Evolutionary conservation across 1,140 invertebrate genomes (phyloP).

Genomic region (Eumeta japonica): DNA sequence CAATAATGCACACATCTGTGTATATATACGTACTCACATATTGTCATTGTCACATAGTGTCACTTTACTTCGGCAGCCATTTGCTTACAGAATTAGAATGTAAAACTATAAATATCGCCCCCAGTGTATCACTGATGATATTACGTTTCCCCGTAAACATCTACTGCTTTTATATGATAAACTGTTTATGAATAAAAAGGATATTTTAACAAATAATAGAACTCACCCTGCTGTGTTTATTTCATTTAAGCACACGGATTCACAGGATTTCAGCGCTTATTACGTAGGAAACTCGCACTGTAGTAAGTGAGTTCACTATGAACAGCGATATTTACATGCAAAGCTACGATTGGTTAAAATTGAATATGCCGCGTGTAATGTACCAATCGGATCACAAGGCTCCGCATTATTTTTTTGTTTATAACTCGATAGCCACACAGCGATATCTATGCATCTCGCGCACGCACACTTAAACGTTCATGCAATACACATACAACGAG

Average conservation of each 20-base stretch:
- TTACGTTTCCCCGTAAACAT: no score
- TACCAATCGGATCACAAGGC: constrained; percentile 28
- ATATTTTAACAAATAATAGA: constrained; percentile 30
- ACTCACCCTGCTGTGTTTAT: constrained; percentile 48
- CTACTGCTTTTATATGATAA: no score
- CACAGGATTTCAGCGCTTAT: constrained; percentile 57
- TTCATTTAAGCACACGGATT: constrained; percentile 39
- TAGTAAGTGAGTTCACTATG: constrained; percentile 35
- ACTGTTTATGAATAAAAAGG: no score
- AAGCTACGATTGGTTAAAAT: constrained; percentile 37
- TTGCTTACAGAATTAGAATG: constrained; percentile 55
- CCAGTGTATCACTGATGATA: constrained; percentile 14
- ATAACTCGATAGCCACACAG: constrained; percentile 38
- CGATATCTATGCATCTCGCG: no score
- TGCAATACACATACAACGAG: no score
- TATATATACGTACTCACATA: no score
- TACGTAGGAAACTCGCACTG: constrained; percentile 50
- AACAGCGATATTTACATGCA: constrained; percentile 32
- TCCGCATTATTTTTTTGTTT: constrained; percentile 54
- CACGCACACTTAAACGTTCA: no score
- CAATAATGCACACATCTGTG: no score
- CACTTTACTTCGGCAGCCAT: constrained; percentile 58
- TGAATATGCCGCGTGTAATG: constrained; percentile 34
- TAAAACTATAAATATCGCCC: constrained; percentile 38
- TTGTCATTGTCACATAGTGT: constrained; percentile 25